These are phyloP conservation scores for Chloromyia formosa DNA, from an alignment of 2,888 invertebrate genomes.

Conservation along the genomic window DNA sequence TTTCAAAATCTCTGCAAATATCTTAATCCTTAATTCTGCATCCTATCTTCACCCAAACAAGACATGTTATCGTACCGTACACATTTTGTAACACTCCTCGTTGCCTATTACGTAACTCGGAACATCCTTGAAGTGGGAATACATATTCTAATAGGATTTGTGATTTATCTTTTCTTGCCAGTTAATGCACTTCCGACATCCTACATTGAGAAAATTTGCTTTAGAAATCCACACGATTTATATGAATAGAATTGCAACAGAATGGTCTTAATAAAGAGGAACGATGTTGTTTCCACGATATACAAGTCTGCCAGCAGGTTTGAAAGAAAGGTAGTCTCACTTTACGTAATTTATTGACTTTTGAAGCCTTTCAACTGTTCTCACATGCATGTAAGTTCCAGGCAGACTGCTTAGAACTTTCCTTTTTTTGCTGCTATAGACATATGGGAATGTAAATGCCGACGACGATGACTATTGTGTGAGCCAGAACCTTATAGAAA, in stretches of 20 bases:
- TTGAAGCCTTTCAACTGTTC: slow-evolving; percentile 8
- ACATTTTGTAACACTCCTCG: not conserved
- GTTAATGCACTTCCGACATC: not conserved
- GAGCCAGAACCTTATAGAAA: not conserved
- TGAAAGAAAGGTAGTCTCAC: no score
- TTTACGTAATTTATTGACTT: slow-evolving; percentile 11
- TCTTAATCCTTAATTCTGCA: no score
- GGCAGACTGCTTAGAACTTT: not conserved
- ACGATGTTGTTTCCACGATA: no score
- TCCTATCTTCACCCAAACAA: no score
- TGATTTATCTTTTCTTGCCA: not conserved
- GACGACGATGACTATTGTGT: not conserved
- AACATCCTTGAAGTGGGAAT: not conserved
- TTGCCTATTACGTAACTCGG: not conserved
- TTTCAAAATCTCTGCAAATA: no score
- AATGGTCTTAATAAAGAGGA: no score
- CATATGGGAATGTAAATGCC: not conserved
- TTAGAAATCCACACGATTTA: slow-evolving; percentile 1
- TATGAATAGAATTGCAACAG: not conserved
- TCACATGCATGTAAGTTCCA: not conserved
- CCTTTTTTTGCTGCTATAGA: not conserved
- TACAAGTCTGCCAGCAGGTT: no score
- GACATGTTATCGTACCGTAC: not conserved
- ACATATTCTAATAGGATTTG: not conserved
- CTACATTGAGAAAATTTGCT: not conserved